Evolutionary conservation across 2,797 vertebrate genomes (phyloP).

Genomic region (Spinus olivaceus): DNA sequence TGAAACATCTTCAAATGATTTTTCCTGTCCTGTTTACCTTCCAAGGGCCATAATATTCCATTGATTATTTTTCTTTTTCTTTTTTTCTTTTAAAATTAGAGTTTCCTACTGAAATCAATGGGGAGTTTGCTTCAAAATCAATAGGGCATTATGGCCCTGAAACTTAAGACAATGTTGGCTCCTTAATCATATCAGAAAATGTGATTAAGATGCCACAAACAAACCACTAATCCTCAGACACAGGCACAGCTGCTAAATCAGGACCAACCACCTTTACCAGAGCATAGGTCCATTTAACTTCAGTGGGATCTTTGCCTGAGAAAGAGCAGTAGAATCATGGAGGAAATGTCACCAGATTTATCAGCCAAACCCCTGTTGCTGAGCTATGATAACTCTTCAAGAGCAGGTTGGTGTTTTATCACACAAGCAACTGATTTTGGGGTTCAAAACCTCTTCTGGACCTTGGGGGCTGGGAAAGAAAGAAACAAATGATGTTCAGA

Average conservation of each 20-base stretch:
- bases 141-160: not conserved
- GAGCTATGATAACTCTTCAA: slow-evolving; percentile 1
- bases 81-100: not conserved
- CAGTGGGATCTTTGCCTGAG: not conserved
- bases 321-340: not conserved
- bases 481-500: slow-evolving; percentile 57
- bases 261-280: not conserved
- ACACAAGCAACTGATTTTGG: slow-evolving; percentile 47
- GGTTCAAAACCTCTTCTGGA: slow-evolving; percentile 47
- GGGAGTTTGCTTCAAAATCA: not conserved
- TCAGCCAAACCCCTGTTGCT: slow-evolving; percentile 15
- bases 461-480: not conserved
- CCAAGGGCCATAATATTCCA: not conserved
- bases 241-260: not conserved
- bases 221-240: not conserved
- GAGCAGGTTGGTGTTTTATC: slow-evolving; percentile 44
- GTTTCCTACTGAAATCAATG: not conserved
- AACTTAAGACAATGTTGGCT: not conserved
- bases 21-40: slow-evolving; percentile 9
- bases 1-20: not conserved
- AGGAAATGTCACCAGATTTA: slow-evolving; percentile 6
- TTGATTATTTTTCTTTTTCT: not conserved
- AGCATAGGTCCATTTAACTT: not conserved
- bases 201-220: slow-evolving; percentile 21
- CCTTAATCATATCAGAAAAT: not conserved